Percentiles rank a stretch among this genome's conserved stretches.
These are phyloP conservation scores for Halcyon malimbica DNA, from an alignment of 2,113 vertebrate genomes.

Conservation along the genomic window DNA sequence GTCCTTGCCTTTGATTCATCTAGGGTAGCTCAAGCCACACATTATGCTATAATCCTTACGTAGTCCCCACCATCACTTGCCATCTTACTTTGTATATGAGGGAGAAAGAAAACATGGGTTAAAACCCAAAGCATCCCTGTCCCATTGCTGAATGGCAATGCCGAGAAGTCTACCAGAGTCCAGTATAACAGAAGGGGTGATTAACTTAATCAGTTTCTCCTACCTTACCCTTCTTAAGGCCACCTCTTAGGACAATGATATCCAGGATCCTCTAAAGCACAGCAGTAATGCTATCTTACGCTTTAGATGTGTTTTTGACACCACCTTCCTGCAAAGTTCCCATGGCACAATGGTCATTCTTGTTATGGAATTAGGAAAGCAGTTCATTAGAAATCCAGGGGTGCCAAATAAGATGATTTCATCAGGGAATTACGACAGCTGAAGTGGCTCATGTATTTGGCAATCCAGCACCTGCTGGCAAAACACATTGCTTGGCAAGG, in stretches of 20 bases:
- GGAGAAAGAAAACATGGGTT: background rate
- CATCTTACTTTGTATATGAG: background rate
- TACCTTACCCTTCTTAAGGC: background rate
- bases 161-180: background rate
- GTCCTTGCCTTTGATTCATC: background rate
- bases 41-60: background rate
- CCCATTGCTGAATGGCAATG: background rate
- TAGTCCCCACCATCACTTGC: background rate
- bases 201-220: background rate
- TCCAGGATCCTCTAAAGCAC: background rate
- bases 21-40: background rate
- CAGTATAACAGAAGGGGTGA: background rate
- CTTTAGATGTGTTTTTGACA: background rate
- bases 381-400: background rate
- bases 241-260: background rate
- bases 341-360: background rate
- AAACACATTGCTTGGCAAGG: background rate
- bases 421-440: background rate
- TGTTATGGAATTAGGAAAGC: background rate
- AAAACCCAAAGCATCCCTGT: background rate
- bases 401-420: background rate
- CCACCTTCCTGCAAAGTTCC: background rate
- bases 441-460: background rate
- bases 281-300: background rate
- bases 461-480: background rate